These are phyloP conservation scores for Cyclophora albipunctata DNA, from an alignment of 2,888 invertebrate genomes.

Conservation along the genomic window DNA sequence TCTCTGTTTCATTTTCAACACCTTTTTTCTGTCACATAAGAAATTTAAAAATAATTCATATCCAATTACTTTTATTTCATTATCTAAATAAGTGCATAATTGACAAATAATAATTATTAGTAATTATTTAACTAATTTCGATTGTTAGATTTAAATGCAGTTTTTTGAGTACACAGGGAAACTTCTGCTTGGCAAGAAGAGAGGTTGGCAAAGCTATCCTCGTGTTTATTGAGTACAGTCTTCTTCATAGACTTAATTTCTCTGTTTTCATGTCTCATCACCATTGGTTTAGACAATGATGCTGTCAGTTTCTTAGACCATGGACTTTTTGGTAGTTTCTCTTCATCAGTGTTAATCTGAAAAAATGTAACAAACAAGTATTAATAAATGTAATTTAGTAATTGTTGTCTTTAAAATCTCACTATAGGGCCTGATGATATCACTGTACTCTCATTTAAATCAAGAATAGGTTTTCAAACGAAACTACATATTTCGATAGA, in stretches of 20 bases:
- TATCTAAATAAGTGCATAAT: background rate
- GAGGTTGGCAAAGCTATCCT: conserved; percentile 49
- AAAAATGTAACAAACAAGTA: conserved; percentile 9
- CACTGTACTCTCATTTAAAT: too few relatives aligned
- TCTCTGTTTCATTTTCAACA: too few relatives aligned
- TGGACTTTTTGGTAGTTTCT: conserved; percentile 40
- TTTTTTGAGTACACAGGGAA: conserved; percentile 50
- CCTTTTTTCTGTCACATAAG: too few relatives aligned
- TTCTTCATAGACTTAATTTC: conserved; percentile 32
- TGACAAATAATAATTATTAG: background rate
- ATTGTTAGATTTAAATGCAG: conserved; percentile 35
- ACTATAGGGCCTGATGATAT: too few relatives aligned
- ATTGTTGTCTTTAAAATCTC: too few relatives aligned
- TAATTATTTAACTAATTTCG: conserved; percentile 1
- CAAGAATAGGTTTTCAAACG: too few relatives aligned
- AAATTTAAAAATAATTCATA: too few relatives aligned
- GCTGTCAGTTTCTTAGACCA: conserved; percentile 42
- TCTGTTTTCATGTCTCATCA: conserved; percentile 48
- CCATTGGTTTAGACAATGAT: conserved; percentile 38
- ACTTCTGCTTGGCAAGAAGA: conserved; percentile 52
- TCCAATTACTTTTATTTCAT: background rate
- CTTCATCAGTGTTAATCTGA: conserved; percentile 42
- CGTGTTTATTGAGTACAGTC: conserved; percentile 24
- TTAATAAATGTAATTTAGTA: too few relatives aligned
- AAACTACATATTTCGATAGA: too few relatives aligned